A percentile compares a stretch with the other conserved stretches of the same genome.
phyloP scores from a whole-genome alignment of 2,797 vertebrate genomes.

The Silurus aristotelis region DNA sequence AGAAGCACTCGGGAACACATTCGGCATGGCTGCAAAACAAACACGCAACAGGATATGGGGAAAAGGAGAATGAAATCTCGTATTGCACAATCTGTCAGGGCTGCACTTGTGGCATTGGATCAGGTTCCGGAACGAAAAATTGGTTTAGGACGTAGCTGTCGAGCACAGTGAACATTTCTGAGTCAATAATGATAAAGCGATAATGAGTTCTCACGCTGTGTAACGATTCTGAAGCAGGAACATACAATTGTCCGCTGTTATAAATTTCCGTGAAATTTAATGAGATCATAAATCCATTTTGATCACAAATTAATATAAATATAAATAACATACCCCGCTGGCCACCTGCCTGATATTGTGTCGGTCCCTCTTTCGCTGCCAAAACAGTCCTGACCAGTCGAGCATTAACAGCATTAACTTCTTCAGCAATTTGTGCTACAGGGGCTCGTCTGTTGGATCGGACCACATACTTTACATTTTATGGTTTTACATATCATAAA shows the following conservation, averaged over 20 bases:
- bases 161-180: neutral
- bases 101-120: neutral
- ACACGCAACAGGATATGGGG: constrained; percentile 3
- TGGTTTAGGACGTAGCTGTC: neutral
- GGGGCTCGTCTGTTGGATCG: too few relatives aligned
- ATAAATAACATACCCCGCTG: too few relatives aligned
- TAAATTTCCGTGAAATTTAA: neutral
- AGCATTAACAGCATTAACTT: too few relatives aligned
- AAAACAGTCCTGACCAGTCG: too few relatives aligned
- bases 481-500: too few relatives aligned
- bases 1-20: neutral
- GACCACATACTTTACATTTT: too few relatives aligned
- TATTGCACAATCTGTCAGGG: neutral
- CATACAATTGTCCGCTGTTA: neutral
- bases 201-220: neutral
- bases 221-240: neutral
- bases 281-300: neutral
- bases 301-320: neutral
- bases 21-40: neutral
- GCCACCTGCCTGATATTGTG: too few relatives aligned
- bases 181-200: neutral
- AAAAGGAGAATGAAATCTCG: neutral
- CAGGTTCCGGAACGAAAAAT: neutral
- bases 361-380: too few relatives aligned
- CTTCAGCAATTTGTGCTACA: too few relatives aligned